phyloP scores from a whole-genome alignment of 2,113 vertebrate species.

The Mixornis gularis region DNA sequence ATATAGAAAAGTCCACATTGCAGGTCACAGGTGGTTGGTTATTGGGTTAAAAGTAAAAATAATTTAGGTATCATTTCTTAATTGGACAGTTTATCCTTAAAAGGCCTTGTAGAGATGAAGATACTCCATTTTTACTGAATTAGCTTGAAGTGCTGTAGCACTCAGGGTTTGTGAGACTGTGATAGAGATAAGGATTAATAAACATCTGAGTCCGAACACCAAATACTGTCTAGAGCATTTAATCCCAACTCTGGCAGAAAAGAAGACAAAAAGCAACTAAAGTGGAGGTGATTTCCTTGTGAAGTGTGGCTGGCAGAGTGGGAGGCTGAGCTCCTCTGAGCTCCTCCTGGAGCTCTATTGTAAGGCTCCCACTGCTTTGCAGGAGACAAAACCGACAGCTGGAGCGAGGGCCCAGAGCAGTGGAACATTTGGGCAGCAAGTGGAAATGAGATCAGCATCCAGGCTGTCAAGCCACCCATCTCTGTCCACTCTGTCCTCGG shows the following conservation, averaged over 20 bases:
- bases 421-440: background rate
- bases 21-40: background rate
- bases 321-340: background rate
- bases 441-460: background rate
- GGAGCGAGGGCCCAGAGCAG: background rate
- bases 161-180: background rate
- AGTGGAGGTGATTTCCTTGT: background rate
- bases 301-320: constrained; percentile 22
- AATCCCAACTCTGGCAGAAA: background rate
- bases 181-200: background rate
- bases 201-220: background rate
- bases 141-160: background rate
- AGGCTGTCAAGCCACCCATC: background rate
- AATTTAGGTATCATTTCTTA: background rate
- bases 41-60: background rate
- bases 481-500: background rate
- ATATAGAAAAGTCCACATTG: background rate
- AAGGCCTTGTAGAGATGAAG: background rate
- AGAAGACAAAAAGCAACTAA: background rate
- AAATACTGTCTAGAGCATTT: background rate
- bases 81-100: background rate
- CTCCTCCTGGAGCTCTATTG: background rate
- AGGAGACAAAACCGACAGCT: background rate
- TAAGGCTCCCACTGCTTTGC: background rate
- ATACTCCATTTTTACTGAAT: background rate